Conservation (phyloP, 2,113 vertebrate species). For the Anthoscopus minutus region DNA sequence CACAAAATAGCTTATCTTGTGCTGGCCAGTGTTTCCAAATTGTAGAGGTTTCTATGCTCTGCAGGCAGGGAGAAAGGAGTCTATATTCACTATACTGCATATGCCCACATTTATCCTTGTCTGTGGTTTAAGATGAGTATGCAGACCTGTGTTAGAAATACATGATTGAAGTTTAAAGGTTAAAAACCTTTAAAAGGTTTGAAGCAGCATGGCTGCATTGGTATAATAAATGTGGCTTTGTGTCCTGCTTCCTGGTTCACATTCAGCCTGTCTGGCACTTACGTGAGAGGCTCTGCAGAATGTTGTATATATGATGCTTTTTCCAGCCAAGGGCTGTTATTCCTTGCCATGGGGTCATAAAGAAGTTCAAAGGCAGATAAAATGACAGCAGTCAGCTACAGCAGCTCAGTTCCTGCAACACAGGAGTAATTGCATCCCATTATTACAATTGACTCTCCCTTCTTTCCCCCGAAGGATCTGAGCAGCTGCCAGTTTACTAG, state of each 20-base stretch:
- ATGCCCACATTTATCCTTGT: neutral
- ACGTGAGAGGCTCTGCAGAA: neutral
- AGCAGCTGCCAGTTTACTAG: conserved; percentile 40
- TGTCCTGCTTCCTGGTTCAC: neutral
- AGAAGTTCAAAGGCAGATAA: conserved; percentile 50
- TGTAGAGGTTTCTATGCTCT: neutral
- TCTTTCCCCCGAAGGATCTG: conserved; percentile 41
- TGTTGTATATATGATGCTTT: neutral
- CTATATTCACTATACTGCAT: neutral
- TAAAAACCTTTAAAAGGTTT: no score
- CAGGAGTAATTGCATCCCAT: conserved; percentile 43
- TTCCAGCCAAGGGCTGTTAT: neutral
- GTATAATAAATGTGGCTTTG: neutral
- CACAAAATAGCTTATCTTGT: neutral
- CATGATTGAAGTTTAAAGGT: neutral
- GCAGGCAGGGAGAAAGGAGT: neutral
- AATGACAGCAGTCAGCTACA: conserved; percentile 52
- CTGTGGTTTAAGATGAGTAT: neutral
- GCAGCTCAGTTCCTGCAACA: conserved; percentile 26
- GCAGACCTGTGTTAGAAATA: neutral
- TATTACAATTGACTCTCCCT: conserved; percentile 32
- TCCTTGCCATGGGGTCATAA: conserved; percentile 19
- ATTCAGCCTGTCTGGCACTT: neutral
- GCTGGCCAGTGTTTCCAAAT: neutral
- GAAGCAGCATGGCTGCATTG: neutral